Percentiles rank a stretch among this genome's conserved stretches.
Conservation (phyloP, 1,140 invertebrate genomes). For the Anoplolepis gracilipes region DNA sequence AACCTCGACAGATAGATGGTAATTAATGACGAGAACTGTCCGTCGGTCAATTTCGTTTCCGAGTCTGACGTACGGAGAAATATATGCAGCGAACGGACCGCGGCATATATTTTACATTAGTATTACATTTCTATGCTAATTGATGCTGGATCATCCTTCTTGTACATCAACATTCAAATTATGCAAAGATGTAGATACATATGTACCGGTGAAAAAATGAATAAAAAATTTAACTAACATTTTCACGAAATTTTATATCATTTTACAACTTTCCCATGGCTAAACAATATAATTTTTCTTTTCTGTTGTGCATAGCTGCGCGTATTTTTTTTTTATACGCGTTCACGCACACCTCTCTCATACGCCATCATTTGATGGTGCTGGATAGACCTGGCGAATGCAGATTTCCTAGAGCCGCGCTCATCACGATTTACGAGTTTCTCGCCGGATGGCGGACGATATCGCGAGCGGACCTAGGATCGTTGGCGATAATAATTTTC, state of each 20-base stretch:
- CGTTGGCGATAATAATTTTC: conserved; percentile 74
- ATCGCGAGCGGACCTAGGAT: conserved; percentile 59
- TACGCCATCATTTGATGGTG: neutral
- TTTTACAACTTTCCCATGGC: neutral
- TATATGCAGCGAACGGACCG: neutral
- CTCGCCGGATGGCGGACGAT: conserved; percentile 24
- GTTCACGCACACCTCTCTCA: neutral
- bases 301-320: neutral
- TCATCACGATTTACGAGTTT: conserved; percentile 55
- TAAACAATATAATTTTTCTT: neutral
- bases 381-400: conserved; percentile 15
- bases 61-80: conserved; percentile 33
- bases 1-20: conserved; percentile 32
- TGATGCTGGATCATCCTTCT: neutral
- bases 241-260: neutral
- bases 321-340: neutral
- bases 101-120: neutral
- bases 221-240: neutral
- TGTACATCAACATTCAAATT: neutral
- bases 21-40: conserved; percentile 53
- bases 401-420: conserved; percentile 17
- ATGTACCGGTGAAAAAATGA: too few relatives aligned
- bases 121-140: conserved; percentile 13
- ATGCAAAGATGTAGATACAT: too few relatives aligned
- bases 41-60: conserved; percentile 28